These are phyloP conservation scores for Halesus radiatus DNA, from an alignment of 1,140 invertebrate species.

Conservation along the genomic window DNA sequence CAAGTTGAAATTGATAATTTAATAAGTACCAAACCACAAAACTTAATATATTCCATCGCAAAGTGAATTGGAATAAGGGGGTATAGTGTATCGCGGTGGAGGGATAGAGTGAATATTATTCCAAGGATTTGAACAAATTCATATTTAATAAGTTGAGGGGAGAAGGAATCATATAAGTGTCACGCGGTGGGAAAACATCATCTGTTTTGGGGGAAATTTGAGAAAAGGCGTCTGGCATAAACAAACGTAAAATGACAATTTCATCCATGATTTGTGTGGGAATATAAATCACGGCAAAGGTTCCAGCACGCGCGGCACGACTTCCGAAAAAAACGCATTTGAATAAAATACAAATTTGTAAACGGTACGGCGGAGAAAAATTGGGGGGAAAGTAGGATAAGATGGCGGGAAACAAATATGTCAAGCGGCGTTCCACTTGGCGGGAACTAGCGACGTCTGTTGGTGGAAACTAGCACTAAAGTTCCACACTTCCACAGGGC, in stretches of 20 bases:
- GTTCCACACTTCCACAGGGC: too few species aligned
- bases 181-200: not conserved
- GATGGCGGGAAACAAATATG: slow-evolving; percentile 36
- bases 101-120: not conserved
- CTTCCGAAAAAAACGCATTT: slow-evolving; percentile 39
- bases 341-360: slow-evolving; percentile 49
- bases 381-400: not conserved
- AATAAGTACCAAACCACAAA: too few species aligned
- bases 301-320: slow-evolving; percentile 28
- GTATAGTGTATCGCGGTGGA: not conserved
- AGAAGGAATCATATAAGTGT: not conserved
- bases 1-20: too few species aligned
- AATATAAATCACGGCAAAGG: slow-evolving; percentile 3
- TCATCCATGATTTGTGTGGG: slow-evolving; percentile 1
- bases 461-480: not conserved
- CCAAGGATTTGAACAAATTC: not conserved
- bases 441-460: slow-evolving; percentile 22
- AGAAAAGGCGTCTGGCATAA: slow-evolving; percentile 7
- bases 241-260: slow-evolving; percentile 27
- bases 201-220: slow-evolving; percentile 4
- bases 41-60: too few species aligned
- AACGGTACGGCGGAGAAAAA: slow-evolving; percentile 38
- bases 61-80: not conserved
- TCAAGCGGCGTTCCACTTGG: slow-evolving; percentile 34
- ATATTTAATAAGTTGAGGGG: not conserved